These are phyloP conservation scores for Orientallactaga sibirica DNA, from an alignment of 2,797 vertebrate species.

Conservation along the genomic window DNA sequence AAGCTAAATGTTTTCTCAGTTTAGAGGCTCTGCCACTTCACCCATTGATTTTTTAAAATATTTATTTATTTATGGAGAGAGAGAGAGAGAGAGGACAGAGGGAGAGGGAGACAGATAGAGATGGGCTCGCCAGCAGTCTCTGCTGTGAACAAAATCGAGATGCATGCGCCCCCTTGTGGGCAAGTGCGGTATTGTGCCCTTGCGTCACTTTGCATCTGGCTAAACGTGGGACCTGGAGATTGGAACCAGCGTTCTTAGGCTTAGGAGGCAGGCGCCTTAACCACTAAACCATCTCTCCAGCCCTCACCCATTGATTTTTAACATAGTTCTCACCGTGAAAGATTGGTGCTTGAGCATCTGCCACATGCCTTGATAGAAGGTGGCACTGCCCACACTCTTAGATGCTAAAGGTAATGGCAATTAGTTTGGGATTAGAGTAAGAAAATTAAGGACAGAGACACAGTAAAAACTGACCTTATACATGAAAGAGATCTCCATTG, in stretches of 20 bases:
- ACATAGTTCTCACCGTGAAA: conserved; percentile 59
- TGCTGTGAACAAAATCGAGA: too few species aligned
- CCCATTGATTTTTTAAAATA: neutral
- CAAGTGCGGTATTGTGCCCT: too few species aligned
- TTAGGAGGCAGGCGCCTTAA: too few species aligned
- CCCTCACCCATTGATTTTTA: conserved; percentile 5
- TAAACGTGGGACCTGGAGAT: too few species aligned
- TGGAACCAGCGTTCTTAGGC: too few species aligned
- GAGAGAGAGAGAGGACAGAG: too few species aligned
- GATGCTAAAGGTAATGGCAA: conserved; percentile 66
- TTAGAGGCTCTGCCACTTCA: conserved; percentile 73
- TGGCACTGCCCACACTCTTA: conserved; percentile 28
- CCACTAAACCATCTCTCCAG: too few species aligned
- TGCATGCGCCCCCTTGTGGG: too few species aligned
- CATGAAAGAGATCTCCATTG: neutral
- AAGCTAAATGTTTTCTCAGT: conserved; percentile 77
- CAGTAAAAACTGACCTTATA: conserved; percentile 47
- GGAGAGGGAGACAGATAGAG: too few species aligned
- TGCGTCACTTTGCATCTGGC: too few species aligned
- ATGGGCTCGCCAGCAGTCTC: too few species aligned
- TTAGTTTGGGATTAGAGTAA: conserved; percentile 20
- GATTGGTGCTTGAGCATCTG: conserved; percentile 75
- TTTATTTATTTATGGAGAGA: too few species aligned
- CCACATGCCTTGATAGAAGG: conserved; percentile 69
- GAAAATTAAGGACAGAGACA: conserved; percentile 31